Evolutionary conservation across 2,113 vertebrate species (phyloP), one percentile per base, ranked within the genome.

Genomic region (Eublepharis macularius): DNA sequence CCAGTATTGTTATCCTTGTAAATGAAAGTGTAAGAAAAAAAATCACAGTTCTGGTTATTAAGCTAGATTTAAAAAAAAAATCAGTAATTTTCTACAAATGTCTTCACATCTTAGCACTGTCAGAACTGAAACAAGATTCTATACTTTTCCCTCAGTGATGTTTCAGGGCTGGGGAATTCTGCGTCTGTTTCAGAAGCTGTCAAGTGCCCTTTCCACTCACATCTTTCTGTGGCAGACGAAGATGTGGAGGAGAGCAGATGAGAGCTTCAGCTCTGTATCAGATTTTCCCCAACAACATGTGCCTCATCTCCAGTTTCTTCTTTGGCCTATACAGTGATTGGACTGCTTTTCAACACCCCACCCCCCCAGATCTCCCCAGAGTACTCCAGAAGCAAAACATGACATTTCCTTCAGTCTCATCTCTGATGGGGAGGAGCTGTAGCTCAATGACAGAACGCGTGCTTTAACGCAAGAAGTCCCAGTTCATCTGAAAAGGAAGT

Each of bases 161-260:
- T 63, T 63, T 63, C 26, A 63, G 7, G 60, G 34, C 36, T 19
- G 14, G 36, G 17, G 34, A 4, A 34, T 10, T 21, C 12, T 39
- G 9, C 39, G 34, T 77, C 54, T 29, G 10, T 63, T 63, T 39
- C 34, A 47, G 68, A 86, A 93, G 88, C 82, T 92, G 88, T 87
- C 89, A 88, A 86, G 81, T 51, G 86, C 74, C 34, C 2, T 87
- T 86, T 66, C 82, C 34, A 0, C 0, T 24, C 19, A 19, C 36
- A 75, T 63, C 72, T 41, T 92, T 73, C 45, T 3, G 13, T 32
- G 43, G 51, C 65, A 57, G 81, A 74, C 68, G 54, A 76, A 90
- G 45, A 80, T 87, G 32, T 43, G 39, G 57, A 66, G 21, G 41
- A 26, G 45, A 66, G 24, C 60, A 49, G n/a, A 49, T 76, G 6